Evolutionary conservation across 2,113 vertebrate genomes (phyloP).

Genomic region (Menura novaehollandiae): DNA sequence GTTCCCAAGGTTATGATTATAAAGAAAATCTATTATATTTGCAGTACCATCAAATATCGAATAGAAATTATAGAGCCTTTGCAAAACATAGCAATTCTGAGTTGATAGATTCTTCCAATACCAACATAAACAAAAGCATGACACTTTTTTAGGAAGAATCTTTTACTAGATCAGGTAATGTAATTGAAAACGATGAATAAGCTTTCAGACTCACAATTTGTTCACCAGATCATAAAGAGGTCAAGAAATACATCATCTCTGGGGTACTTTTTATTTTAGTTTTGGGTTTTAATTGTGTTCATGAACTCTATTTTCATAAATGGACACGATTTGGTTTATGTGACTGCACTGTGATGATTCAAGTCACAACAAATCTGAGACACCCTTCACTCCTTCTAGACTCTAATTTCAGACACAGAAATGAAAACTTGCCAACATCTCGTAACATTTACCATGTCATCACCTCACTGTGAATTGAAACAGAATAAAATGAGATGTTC

Average conservation of each 20-base stretch:
- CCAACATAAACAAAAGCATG: background rate
- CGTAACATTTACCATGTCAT: background rate
- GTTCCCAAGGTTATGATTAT: background rate
- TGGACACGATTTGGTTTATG: background rate
- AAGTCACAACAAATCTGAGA: background rate
- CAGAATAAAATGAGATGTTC: background rate
- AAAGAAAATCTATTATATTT: background rate
- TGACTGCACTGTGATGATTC: background rate
- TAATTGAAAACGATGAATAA: background rate
- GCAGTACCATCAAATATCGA: background rate
- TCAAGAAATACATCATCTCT: background rate
- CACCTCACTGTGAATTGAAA: background rate
- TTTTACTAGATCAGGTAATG: background rate
- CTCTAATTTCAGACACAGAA: background rate
- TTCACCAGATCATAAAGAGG: background rate
- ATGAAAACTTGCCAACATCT: background rate
- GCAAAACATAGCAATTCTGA: background rate
- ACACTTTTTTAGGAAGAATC: background rate
- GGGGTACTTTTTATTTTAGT: background rate
- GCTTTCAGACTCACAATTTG: background rate
- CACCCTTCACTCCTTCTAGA: background rate
- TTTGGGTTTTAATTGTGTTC: background rate
- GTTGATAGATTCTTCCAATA: background rate
- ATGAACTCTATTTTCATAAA: background rate
- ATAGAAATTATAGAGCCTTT: background rate